Evolutionary conservation across 2,113 vertebrate genomes (phyloP).

Genomic region (Microtus richardsoni): DNA sequence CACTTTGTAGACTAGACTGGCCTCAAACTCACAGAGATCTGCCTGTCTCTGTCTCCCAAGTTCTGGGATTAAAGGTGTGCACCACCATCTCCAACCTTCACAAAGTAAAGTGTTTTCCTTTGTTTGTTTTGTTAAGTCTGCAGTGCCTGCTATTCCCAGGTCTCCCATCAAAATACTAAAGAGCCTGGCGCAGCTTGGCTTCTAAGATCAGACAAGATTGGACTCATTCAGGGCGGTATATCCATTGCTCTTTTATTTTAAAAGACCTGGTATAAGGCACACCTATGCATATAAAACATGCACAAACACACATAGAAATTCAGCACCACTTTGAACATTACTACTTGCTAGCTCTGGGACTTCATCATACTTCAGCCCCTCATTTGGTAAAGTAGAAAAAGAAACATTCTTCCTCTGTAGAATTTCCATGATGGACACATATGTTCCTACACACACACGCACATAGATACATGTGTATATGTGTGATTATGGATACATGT

Average conservation of each 20-base stretch:
- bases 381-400: conserved; percentile 22
- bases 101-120: not conserved
- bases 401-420: not conserved
- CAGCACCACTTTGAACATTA: not conserved
- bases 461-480: not conserved
- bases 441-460: not conserved
- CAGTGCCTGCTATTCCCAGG: not conserved
- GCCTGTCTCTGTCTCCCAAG: not conserved
- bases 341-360: not conserved
- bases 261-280: not conserved
- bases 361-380: not conserved
- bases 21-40: not conserved
- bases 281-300: not conserved
- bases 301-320: not conserved
- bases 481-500: too few relatives aligned
- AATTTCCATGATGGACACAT: not conserved
- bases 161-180: not conserved
- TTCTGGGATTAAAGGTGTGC: not conserved
- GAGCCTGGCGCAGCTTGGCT: not conserved
- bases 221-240: not conserved
- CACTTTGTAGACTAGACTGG: not conserved
- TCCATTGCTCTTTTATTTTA: not conserved
- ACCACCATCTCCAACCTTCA: not conserved
- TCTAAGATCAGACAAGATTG: not conserved
- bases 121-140: not conserved